A percentile compares a stretch with the other conserved stretches of the same genome.
These are phyloP conservation scores for Idaea aversata DNA, from an alignment of 2,888 invertebrate genomes.

Conservation along the genomic window DNA sequence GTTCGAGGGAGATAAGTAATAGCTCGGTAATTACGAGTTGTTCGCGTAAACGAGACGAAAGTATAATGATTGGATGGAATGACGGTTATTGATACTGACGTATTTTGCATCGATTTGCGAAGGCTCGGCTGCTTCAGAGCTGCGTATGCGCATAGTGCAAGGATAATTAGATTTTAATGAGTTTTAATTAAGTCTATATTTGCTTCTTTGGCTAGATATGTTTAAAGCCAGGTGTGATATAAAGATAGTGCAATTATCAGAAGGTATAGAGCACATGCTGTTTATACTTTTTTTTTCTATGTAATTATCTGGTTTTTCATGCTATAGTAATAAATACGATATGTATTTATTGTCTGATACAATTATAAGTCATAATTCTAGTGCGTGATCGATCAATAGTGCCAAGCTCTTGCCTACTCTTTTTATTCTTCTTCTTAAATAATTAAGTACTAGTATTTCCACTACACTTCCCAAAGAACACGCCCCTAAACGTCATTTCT, in stretches of 20 bases:
- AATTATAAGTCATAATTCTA: not conserved
- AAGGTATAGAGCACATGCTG: conserved; percentile 8
- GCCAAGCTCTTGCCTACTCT: no score
- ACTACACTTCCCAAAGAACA: no score
- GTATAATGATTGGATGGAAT: conserved; percentile 71
- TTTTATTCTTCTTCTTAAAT: no score
- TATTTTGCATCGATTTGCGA: conserved; percentile 62
- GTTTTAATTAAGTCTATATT: conserved; percentile 41
- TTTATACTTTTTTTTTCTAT: not conserved
- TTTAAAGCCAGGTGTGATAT: conserved; percentile 20
- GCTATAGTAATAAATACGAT: not conserved
- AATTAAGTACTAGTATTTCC: no score
- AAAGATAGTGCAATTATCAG: conserved; percentile 14
- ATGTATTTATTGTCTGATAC: not conserved
- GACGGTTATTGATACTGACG: conserved; percentile 76
- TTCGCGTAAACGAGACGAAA: conserved; percentile 74
- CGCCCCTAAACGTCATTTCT: no score
- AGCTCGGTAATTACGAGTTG: conserved; percentile 65
- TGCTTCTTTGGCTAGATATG: conserved; percentile 29
- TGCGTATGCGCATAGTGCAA: conserved; percentile 49
- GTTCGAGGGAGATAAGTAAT: conserved; percentile 73
- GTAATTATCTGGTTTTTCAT: conserved; percentile 22
- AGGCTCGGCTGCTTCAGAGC: conserved; percentile 48
- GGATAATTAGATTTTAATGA: conserved; percentile 74
- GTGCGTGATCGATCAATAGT: no score